Base-by-base conservation (phyloP, 2,888 invertebrate genomes). In the Chaetoderma sp. region DNA sequence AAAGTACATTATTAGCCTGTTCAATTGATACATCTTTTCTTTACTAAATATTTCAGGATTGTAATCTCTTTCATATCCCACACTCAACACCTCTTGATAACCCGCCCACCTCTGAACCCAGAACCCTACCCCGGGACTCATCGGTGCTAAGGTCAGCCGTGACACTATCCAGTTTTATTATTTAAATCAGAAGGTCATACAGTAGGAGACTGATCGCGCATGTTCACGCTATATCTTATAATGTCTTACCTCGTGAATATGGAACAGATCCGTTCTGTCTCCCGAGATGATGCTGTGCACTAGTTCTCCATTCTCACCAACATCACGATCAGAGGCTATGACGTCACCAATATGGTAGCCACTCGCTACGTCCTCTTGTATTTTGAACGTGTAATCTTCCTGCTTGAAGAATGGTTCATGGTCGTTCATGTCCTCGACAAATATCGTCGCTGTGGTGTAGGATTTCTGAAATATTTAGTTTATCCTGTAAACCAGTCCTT, bases 401-500 rank as follows among this genome's bases (percentile, higher is more conserved):
- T 60, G 60, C 27, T 23, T 45, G 56, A 75, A 75, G 10, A 27
- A 56, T 13, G 75, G 75, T 2, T 49, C 45, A 49, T 75, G 70
- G 60, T 75, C 75, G 44, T 75, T 75, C 6, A 59, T 57, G 45
- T 75, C 73, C 3, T 61, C 44, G n/a, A 75, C 65, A 25, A 42
- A 47, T 6, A 75, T 54, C 10, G 39, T 42, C 18, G 73, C 57
- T 10, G 44, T 50, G 2, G 67, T 59, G 70, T 72, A 58, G 1
- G 18, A 45, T 16, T 5, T 13, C n/a, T 8, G 21, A 13, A 13
- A 47, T 47, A 21, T 47, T 8, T 16, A 21, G 10, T 10, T n/a
- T 10, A 25, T 13, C 10, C 28, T 52, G 28, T 52, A 18, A 27
- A 21, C 8, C 13, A 52, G 28, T n/a, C n/a, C n/a, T n/a, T n/a